Conservation (phyloP, 2,888 invertebrate species). For the Acanthopleura granulata region DNA sequence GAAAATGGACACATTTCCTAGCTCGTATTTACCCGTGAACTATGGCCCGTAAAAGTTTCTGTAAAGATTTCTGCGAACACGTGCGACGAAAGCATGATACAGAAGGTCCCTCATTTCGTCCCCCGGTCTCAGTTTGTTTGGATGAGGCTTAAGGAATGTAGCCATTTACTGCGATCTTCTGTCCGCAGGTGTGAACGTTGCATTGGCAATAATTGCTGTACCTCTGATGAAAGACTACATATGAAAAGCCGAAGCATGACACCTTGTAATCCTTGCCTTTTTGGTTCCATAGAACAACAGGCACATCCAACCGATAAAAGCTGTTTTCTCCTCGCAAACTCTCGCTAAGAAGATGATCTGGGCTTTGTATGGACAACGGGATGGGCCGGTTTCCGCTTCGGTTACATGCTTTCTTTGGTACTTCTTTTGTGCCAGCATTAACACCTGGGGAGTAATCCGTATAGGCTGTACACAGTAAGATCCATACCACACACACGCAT, state of each 20-base stretch:
- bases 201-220: not conserved
- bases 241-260: not conserved
- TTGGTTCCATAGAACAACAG: not conserved
- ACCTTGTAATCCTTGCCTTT: too few species aligned
- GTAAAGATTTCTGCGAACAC: not conserved
- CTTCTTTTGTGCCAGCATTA: too few species aligned
- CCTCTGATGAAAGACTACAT: not conserved
- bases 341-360: too few species aligned
- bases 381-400: too few species aligned
- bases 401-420: too few species aligned
- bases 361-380: too few species aligned
- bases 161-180: not conserved
- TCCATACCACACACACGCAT: too few species aligned
- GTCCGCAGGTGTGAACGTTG: slow-evolving; percentile 15
- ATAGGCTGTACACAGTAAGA: too few species aligned
- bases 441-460: too few species aligned
- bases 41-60: not conserved
- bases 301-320: not conserved
- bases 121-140: not conserved
- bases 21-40: slow-evolving; percentile 13
- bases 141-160: slow-evolving; percentile 14
- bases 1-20: slow-evolving; percentile 13
- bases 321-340: too few species aligned
- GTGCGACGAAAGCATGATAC: not conserved
- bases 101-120: not conserved